These are phyloP conservation scores for Adelognathus sp. DNA, from an alignment of 2,888 invertebrate species.

Conservation along the genomic window DNA sequence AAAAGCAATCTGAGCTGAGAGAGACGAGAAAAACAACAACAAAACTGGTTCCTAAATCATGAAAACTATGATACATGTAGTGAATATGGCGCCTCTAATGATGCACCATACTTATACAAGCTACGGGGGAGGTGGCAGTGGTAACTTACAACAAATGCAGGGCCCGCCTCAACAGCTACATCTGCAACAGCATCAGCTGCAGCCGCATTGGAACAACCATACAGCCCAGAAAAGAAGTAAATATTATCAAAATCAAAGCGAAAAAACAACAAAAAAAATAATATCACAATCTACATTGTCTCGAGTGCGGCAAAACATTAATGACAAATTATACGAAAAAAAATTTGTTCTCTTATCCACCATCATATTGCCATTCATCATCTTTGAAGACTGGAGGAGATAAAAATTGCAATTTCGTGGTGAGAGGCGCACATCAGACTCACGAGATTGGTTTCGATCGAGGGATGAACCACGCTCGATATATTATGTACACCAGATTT, in stretches of 20 bases:
- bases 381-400: background rate
- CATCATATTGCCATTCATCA: constrained; percentile 52
- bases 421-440: constrained; percentile 25
- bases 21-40: constrained; percentile 34
- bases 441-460: constrained; percentile 1
- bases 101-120: constrained; percentile 84
- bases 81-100: constrained; percentile 82
- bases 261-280: constrained; percentile 56
- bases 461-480: no score
- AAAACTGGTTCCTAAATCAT: constrained; percentile 58
- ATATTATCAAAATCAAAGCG: constrained; percentile 74
- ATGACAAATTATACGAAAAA: constrained; percentile 56
- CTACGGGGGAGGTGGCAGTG: constrained; percentile 84
- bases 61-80: constrained; percentile 78
- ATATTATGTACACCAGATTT: no score
- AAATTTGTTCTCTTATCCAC: constrained; percentile 66
- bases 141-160: constrained; percentile 82
- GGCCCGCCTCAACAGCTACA: constrained; percentile 82
- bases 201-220: constrained; percentile 82
- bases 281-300: constrained; percentile 52
- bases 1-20: constrained; percentile 38
- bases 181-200: constrained; percentile 81
- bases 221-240: constrained; percentile 82
- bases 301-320: constrained; percentile 61
- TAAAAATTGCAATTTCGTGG: constrained; percentile 8